Percentiles rank a stretch among this genome's conserved stretches.
These are phyloP conservation scores for Nowickia ferox DNA, from an alignment of 2,888 invertebrate species.

Conservation along the genomic window DNA sequence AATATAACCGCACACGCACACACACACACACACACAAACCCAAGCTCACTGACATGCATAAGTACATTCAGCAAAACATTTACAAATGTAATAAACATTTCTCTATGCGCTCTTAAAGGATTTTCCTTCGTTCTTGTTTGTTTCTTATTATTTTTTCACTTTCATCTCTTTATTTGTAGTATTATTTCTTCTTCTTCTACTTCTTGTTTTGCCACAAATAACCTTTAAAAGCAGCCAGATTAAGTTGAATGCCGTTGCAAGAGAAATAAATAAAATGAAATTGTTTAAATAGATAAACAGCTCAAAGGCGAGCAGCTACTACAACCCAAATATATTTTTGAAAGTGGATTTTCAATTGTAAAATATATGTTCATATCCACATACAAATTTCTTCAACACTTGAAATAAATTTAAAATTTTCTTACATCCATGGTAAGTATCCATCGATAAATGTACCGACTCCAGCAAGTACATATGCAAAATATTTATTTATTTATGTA, in stretches of 20 bases:
- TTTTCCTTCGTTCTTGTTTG: conserved; percentile 52
- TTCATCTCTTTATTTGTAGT: conserved; percentile 45
- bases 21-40: not conserved
- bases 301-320: conserved; percentile 42
- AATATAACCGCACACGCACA: conserved; percentile 22
- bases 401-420: not conserved
- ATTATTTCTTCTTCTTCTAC: not conserved
- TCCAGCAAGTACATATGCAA: too few species aligned
- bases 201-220: conserved; percentile 41
- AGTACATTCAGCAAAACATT: not conserved
- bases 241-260: conserved; percentile 42
- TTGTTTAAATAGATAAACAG: conserved; percentile 60
- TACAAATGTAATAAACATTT: conserved; percentile 65
- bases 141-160: conserved; percentile 34
- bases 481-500: too few species aligned
- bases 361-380: not conserved
- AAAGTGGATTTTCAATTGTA: conserved; percentile 16
- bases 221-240: conserved; percentile 56
- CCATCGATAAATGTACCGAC: too few species aligned
- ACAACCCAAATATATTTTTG: conserved; percentile 3
- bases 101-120: conserved; percentile 67
- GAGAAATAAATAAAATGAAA: conserved; percentile 53
- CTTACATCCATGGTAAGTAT: too few species aligned
- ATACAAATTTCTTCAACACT: not conserved
- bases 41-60: not conserved